Evolutionary conservation across 2,797 vertebrate genomes (phyloP).

Genomic region (Pelobates cultripes): DNA sequence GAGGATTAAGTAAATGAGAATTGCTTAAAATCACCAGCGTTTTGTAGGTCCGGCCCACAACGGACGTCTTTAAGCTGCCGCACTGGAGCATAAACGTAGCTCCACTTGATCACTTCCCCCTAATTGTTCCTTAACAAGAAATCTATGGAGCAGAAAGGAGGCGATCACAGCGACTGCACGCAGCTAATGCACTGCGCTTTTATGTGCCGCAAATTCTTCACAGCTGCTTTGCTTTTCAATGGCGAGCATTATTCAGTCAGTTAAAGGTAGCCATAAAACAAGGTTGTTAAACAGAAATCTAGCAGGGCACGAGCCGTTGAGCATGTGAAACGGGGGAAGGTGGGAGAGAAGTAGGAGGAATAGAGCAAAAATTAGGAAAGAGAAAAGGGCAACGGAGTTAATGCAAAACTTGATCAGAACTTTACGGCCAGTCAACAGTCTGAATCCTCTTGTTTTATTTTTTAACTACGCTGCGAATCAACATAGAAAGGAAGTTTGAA

Average conservation of each 20-base stretch:
- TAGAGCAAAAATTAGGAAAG: neutral
- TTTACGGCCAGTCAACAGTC: too few relatives aligned
- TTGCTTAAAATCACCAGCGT: neutral
- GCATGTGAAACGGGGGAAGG: neutral
- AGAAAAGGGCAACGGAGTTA: neutral
- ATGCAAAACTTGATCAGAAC: too few relatives aligned
- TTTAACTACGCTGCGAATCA: too few relatives aligned
- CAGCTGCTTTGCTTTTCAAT: conserved; percentile 36
- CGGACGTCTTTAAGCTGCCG: neutral
- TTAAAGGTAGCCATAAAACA: conserved; percentile 24
- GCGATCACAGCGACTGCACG: neutral
- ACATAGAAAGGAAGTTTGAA: too few relatives aligned
- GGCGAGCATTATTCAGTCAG: conserved; percentile 34
- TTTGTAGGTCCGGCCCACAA: too few relatives aligned
- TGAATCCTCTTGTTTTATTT: too few relatives aligned
- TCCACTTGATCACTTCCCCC: neutral
- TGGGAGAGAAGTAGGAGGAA: too few relatives aligned
- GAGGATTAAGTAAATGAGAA: neutral
- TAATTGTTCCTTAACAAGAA: conserved; percentile 21
- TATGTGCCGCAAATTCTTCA: conserved; percentile 29
- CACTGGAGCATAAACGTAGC: neutral
- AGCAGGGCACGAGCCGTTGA: neutral
- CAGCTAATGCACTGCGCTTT: conserved; percentile 9
- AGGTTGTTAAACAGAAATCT: conserved; percentile 39
- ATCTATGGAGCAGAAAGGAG: neutral